Base-by-base conservation (phyloP, 2,113 vertebrate species). In the Cebidichthys violaceus region DNA sequence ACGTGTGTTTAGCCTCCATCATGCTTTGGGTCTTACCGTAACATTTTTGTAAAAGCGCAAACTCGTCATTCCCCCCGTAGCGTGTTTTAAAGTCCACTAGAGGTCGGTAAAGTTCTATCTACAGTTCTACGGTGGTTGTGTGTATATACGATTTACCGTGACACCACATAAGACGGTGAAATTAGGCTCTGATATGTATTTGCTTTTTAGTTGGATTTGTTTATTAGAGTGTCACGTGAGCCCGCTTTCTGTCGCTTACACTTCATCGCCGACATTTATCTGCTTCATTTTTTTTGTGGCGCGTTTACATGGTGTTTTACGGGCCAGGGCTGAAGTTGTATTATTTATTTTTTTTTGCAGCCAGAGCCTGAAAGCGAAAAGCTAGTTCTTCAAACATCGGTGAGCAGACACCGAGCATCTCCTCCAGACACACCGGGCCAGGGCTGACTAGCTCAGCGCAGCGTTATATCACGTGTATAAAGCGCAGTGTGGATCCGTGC, bases 321-420 rank as follows among this genome's bases (percentile, higher is more conserved):
- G 93, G 90, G 47, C 6, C 7, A 4, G n/a, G 60, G 59, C 41
- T 59, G 61, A 55, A 88, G 79, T 83, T 59, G 88, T 82, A 75
- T 89, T 90, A 86, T 87, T 89, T 90, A 86, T 87, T 18, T 35
- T 35, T 35, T 35, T 47, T 17, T 60, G 69, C 80, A 50, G 75
- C 14, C 78, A 85, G 73, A 72, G 69, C 22, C 75, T 71, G 85
- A 85, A 86, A 86, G 72, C 60, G 70, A 78, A 78, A 88, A 80
- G 87, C 81, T 47, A 77, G 52, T 3, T 65, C 77, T 79, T 47
- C 70, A 59, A 65, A 88, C 75, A 65, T 31, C 71, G 71, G 22
- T 1, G 50, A 86, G 54, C 77, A 68, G 54, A 79, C 39, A 9
- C 47, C 52, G 47, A 81, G 85, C 91, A 88, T 90, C 87, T 84